phyloP scores from a whole-genome alignment of 2,888 invertebrate genomes.

The Parascotia fuliginaria region DNA sequence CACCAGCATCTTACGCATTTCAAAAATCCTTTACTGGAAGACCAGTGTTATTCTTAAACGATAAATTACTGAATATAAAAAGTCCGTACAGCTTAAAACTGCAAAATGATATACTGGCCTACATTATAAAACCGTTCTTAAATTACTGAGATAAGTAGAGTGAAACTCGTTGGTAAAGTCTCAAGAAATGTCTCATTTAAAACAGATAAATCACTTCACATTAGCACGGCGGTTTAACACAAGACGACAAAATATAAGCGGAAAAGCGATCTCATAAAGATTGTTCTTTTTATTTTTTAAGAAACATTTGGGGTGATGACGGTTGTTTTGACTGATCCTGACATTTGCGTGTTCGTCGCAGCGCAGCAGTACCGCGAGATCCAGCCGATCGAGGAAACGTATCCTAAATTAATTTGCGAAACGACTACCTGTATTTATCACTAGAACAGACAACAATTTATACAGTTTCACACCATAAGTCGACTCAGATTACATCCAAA shows the following conservation, averaged over 20 bases:
- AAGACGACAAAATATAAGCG: conserved; percentile 55
- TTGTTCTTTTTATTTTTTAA: conserved; percentile 39
- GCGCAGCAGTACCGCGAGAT: conserved; percentile 28
- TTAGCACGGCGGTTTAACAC: conserved; percentile 65
- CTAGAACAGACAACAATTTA: conserved; percentile 14
- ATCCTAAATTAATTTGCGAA: conserved; percentile 36
- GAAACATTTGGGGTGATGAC: conserved; percentile 70
- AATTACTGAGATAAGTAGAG: neutral
- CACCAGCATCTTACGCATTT: conserved; percentile 9
- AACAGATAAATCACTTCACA: conserved; percentile 61
- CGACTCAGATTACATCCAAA: conserved; percentile 6
- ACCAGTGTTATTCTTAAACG: conserved; percentile 5
- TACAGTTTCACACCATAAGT: neutral
- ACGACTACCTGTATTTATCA: conserved; percentile 42
- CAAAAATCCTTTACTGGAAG: conserved; percentile 3
- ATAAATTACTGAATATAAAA: neutral
- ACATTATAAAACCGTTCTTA: neutral
- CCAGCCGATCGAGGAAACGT: conserved; percentile 50
- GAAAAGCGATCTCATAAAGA: conserved; percentile 46
- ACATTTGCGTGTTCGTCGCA: conserved; percentile 68
- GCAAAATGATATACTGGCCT: neutral
- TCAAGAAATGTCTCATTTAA: conserved; percentile 38
- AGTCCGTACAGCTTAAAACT: neutral
- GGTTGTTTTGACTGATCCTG: conserved; percentile 81
- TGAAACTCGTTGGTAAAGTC: conserved; percentile 13